Evolutionary conservation across 2,797 vertebrate species (phyloP), one percentile per base, ranked within the genome.

Genomic region (Lepus oiostolus): DNA sequence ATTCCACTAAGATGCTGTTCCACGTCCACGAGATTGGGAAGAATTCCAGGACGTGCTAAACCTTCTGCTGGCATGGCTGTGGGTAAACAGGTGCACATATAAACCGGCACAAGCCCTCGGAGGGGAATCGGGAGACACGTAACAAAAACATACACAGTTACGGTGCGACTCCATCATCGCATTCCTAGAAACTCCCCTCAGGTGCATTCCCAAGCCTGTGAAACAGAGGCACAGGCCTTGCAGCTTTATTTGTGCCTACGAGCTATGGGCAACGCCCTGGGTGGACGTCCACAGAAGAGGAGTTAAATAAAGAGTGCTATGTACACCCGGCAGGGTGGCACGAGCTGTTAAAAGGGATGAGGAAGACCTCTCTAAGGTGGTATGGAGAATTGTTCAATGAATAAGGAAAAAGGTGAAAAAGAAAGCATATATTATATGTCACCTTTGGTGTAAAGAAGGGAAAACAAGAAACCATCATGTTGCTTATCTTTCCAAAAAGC

Each of bases 401-500:
- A 65, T 62, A 32, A 79, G 81, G 7, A n/a, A 52, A 30, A 8
- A 71, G 63, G 52, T 67, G 35, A 75, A 32, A 8, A 71, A 74
- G 52, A 67, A 58, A 71, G 32, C 1, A 71, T 74, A 38, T 52
- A 63, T 12, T 65, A 54, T n/a, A 71, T 4, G 11, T 9, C 63
- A 63, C 32, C 11, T 75, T 82, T 74, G 32, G 16, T n/a, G 16
- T 82, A 85, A 83, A 80, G 89, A 93, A 50, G 22, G 10, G 58
- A 85, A 82, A 60, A 4, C 22, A 62, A 21, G 50, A 85, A 81
- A 70, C 62, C 21, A 74, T 26, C 32, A 84, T 83, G 38, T 35
- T 90, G 47, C 32, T 95, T 67, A 65, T 67, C 76, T 75, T 85
- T 75, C 90, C 16, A 94, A 85, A 88, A 88, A 88, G 12, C 3